Base-by-base conservation (phyloP, 2,888 invertebrate genomes). In the Napeogenes sylphis region DNA sequence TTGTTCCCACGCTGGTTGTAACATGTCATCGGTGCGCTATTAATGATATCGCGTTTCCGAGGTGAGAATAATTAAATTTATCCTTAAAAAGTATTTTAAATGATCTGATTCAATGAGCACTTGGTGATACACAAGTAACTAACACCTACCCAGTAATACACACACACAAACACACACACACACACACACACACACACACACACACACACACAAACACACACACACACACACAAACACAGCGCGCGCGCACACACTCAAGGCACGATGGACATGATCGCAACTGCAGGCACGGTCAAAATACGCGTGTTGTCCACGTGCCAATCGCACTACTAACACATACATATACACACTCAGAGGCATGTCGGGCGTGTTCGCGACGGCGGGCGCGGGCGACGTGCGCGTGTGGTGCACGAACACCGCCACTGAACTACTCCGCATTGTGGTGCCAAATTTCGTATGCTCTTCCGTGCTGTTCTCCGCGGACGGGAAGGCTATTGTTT, bases 401-500 rank as follows among this genome's bases (percentile, higher is more conserved):
- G 93, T 98, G 66, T 98, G 98, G 98, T 94, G 95, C 70, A 85
- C 94, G 58, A 88, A 87, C 53, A 93, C 94, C 0, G 93, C 94
- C 74, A 94, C 94, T 76, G 98, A 98, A 87, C 85, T 97, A 67
- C 91, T 97, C 32, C 92, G 98, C 46, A 95, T 98, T 68, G 92
- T 93, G 66, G 95, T 98, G 21, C 94, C 94, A n/a, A 98, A 98
- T 87, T 97, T 97, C 81, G 93, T 93, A 4, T 98, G 97, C 78
- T 94, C 96, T 10, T 92, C 94, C 54, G 89, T 98, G 33, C 92
- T 94, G 38, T 96, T 98, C 82, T 90, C 95, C 3, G 91, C 92
- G 21, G 95, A 97, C 81, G 97, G 98, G 51, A 94, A 93, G 79
- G 93, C 94, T 67, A 94, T 98, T 70, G 90, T 97, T 30, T 94